Base-by-base conservation (phyloP, 2,797 vertebrate species). In the Neosilurus hyrtlii region DNA sequence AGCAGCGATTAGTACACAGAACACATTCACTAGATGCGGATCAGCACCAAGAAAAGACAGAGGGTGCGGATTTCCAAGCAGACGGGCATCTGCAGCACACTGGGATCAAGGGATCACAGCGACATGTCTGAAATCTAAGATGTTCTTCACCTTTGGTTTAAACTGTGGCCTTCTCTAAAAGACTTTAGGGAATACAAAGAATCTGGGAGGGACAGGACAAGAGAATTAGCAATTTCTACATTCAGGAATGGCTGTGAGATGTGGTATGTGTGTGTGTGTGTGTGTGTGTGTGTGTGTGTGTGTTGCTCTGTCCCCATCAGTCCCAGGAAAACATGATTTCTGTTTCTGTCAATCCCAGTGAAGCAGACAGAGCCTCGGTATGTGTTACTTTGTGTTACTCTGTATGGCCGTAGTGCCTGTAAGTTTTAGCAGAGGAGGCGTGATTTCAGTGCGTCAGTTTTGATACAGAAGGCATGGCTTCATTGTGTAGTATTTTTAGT, bases 1-100 rank as follows among this genome's bases (percentile, higher is more conserved):
- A 54, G 30, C n/a, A 30, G 81, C 26, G 51, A 83, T 83, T 83
- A 78, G 82, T 83, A 83, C 67, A 83, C 82, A 72, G n/a, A 63
- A 35, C 67, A 57, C 82, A 83, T 65, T 59, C 20, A 22, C 65
- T 83, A 43, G 66, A 65, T 79, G 76, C 56, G n/a, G 54, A 68
- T 68, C 73, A 51, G 52, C 59, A 59, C n/a, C 51, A 43, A 83
- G 65, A 52, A 83, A 73, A n/a, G 61, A 56, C 18, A 8, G 37
- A 73, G 70, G 72, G 68, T 66, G 35, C 30, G 26, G 76, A 52
- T 79, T 79, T 51, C 49, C 24, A 79, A 7, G 15, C 57, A 52
- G 51, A 65, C 30, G 18, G 67, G 14, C 24, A 63, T 84, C 79
- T 76, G 49, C 80, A 63, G 70, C 70, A 76, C 71, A 35, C 24